Evolutionary conservation across 2,888 invertebrate genomes (phyloP), one percentile per base, ranked within the genome.

Genomic region (Sycophila texana): DNA sequence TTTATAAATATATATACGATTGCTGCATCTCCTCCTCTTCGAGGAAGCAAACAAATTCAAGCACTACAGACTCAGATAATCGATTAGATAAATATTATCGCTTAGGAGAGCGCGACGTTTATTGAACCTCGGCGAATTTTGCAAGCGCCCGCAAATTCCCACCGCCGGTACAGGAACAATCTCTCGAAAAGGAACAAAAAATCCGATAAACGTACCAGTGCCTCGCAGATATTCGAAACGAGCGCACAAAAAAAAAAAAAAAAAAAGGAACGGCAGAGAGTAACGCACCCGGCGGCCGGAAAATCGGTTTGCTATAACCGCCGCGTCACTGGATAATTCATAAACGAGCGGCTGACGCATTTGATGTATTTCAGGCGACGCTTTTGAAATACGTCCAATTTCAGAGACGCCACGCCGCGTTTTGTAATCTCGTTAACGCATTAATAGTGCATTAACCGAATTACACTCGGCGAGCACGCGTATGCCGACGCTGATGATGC

Each of bases 361-460:
- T 76, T 77, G 77, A 73, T 77, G 60, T 77, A 77, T 77, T 77
- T 77, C 73, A 77, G 73, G 12, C 47, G 22, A 18, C 4, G 61
- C 63, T 70, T 71, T 76, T 77, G 67, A 65, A 77, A 67, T 73
- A 67, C 67, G 73, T 77, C 77, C 73, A 73, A 77, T 77, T 73
- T 67, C 16, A n/a, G 65, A 57, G 14, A 63, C 20, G 39, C 61
- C n/a, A 13, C 58, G 16, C 47, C 30, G 51, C 67, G 60, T 74
- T 74, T 74, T 66, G 71, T 66, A 77, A 77, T 77, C 65, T 71
- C 71, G 65, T 77, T 57, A 10, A 4, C 77, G 58, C 30, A 66
- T 77, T 77, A 77, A 71, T 71, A 66, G 77, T 77, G 18, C 77
- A 51, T 77, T 77, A 71, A 71, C 58, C 71, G 77, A 67, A 77